Conservation (phyloP, 2,888 invertebrate genomes). For the Standfussiana lucernea region DNA sequence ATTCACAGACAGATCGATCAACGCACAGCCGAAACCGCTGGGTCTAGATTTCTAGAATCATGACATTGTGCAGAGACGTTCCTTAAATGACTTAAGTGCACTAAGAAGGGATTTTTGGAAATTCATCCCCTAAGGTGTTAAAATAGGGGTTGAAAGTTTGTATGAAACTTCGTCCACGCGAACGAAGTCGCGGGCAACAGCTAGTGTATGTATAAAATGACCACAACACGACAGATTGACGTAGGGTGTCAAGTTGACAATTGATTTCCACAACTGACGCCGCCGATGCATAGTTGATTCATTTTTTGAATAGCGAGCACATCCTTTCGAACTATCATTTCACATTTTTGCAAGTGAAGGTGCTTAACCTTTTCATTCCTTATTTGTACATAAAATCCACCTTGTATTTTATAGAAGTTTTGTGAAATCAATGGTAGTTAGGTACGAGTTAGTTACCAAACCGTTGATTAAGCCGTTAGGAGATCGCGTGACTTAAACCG, state of each 20-base stretch:
- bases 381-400: not conserved
- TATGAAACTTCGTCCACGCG: too few species aligned
- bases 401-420: conserved; percentile 28
- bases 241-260: not conserved
- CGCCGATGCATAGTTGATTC: not conserved
- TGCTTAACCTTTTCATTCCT: not conserved
- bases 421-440: conserved; percentile 38
- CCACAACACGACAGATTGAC: not conserved
- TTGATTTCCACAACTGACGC: too few species aligned
- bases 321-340: not conserved
- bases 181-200: too few species aligned
- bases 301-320: not conserved
- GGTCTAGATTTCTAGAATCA: too few species aligned
- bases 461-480: conserved; percentile 59
- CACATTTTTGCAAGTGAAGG: not conserved
- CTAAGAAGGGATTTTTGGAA: too few species aligned
- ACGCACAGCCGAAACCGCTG: too few species aligned
- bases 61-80: too few species aligned
- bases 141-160: too few species aligned
- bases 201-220: not conserved
- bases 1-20: too few species aligned
- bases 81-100: too few species aligned
- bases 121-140: too few species aligned
- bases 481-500: conserved; percentile 55
- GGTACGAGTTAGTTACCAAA: conserved; percentile 43